These are phyloP conservation scores for Heterodera filipjevi DNA, from an alignment of 2,888 invertebrate species.

Conservation along the genomic window DNA sequence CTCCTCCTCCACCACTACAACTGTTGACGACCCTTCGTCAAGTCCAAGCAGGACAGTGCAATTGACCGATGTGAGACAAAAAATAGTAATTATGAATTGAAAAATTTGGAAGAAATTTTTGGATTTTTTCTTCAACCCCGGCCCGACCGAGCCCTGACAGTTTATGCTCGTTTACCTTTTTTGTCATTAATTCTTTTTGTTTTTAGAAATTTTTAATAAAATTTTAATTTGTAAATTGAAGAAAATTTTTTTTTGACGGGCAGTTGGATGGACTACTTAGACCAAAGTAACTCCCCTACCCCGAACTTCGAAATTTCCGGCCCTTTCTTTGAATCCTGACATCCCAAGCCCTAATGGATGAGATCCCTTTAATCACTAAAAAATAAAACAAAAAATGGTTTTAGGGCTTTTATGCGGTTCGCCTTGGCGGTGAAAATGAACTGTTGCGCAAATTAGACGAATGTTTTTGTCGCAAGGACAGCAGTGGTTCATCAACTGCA, in stretches of 20 bases:
- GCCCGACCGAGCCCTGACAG: no score
- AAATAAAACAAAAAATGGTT: background rate
- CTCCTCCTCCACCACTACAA: no score
- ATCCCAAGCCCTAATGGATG: no score
- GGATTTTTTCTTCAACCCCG: no score
- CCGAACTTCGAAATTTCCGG: no score
- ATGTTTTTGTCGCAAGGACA: background rate
- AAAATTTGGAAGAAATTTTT: no score
- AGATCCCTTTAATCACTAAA: no score
- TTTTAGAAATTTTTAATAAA: background rate
- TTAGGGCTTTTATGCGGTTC: constrained; percentile 27
- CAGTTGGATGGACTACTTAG: no score
- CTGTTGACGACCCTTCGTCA: constrained; percentile 1
- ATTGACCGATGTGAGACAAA: constrained; percentile 8
- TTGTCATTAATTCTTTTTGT: background rate
- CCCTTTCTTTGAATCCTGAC: no score
- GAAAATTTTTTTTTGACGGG: no score
- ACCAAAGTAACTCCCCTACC: no score
- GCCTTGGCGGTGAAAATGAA: constrained; percentile 26
- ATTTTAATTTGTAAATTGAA: background rate
- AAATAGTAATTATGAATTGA: background rate
- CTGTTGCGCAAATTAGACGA: constrained; percentile 15
- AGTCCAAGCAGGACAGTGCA: constrained; percentile 4
- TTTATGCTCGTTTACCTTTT: background rate
- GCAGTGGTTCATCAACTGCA: background rate